Conservation (phyloP, 2,113 vertebrate species). For the Corvus cornix region DNA sequence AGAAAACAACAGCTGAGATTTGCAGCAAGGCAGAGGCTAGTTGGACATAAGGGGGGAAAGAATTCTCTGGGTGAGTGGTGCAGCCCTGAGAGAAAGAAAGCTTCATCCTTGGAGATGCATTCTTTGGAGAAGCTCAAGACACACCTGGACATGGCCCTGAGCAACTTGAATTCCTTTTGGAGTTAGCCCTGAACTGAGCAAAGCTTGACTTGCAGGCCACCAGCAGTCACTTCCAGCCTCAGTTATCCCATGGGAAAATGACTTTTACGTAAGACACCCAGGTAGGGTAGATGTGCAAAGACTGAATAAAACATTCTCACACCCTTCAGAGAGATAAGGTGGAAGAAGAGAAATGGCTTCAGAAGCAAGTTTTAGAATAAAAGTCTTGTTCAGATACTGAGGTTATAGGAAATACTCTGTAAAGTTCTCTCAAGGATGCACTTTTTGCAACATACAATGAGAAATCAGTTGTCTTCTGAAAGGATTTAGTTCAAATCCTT, state of each 20-base stretch:
- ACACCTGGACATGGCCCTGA: background rate
- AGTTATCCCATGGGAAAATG: background rate
- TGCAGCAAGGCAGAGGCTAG: background rate
- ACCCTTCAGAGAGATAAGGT: background rate
- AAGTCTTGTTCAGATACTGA: background rate
- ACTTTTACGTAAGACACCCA: background rate
- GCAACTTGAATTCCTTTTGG: background rate
- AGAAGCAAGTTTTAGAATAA: background rate
- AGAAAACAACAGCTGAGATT: background rate
- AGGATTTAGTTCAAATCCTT: background rate
- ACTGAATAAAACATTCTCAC: background rate
- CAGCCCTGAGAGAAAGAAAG: background rate
- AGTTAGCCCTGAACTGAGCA: background rate
- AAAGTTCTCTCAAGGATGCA: background rate
- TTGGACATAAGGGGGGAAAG: accelerated
- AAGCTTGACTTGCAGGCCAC: background rate
- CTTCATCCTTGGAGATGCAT: background rate
- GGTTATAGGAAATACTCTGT: background rate
- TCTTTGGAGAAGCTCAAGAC: background rate
- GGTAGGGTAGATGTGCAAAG: background rate
- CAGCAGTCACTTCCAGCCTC: background rate
- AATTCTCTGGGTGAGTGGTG: background rate
- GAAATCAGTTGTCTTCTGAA: background rate
- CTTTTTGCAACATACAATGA: background rate
- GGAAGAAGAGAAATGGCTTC: background rate